Evolutionary conservation across 1,140 invertebrate species (phyloP).

Genomic region (Panagrolaimus sp.): DNA sequence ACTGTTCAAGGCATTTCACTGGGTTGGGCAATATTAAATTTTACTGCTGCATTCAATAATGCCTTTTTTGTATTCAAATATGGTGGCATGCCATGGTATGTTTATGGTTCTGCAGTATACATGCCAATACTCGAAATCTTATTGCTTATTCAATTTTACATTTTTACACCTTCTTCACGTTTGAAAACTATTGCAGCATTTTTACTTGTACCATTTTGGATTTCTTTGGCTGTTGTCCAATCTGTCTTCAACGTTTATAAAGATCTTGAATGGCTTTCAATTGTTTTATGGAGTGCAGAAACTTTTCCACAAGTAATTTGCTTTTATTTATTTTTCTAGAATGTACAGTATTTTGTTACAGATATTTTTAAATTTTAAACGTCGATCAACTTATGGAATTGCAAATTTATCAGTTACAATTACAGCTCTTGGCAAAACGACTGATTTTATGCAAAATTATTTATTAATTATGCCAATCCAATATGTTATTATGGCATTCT

Average conservation of each 20-base stretch:
- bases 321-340: not conserved
- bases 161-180: conserved; percentile 9
- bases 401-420: conserved; percentile 37
- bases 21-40: conserved; percentile 31
- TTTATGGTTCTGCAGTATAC: conserved; percentile 13
- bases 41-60: conserved; percentile 47
- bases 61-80: conserved; percentile 45
- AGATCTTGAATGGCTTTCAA: conserved; percentile 42
- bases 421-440: conserved; percentile 40
- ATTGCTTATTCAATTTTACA: conserved; percentile 15
- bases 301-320: conserved; percentile 54
- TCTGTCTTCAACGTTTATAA: conserved; percentile 25
- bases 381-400: conserved; percentile 41
- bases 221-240: conserved; percentile 28
- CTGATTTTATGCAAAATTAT: conserved; percentile 42
- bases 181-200: not conserved
- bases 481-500: conserved; percentile 50
- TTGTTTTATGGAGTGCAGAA: conserved; percentile 45
- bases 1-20: conserved; percentile 34
- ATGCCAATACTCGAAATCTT: conserved; percentile 15
- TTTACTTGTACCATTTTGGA: not conserved
- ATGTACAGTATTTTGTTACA: conserved; percentile 21
- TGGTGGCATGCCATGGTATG: conserved; percentile 38
- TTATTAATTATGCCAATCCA: conserved; percentile 41
- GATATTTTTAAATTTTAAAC: conserved; percentile 45